phyloP scores from a whole-genome alignment of 2,113 vertebrate species.

The Pollimyrus isidori region DNA sequence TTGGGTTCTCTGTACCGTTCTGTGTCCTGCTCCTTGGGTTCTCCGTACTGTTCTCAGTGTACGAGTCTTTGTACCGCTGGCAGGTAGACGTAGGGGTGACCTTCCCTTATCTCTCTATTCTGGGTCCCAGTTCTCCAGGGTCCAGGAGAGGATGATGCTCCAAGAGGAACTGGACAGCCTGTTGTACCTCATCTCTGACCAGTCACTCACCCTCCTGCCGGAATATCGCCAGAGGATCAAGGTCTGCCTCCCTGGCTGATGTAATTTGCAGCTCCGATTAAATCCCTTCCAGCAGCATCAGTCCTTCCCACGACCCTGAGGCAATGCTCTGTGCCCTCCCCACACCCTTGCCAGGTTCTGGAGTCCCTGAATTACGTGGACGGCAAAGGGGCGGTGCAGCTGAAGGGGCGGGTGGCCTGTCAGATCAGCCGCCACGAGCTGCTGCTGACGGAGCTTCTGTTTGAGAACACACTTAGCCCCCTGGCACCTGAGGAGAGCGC shows the following conservation, averaged over 20 bases:
- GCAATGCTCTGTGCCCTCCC: not conserved
- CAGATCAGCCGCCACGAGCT: constrained; percentile 86
- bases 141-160: constrained; percentile 63
- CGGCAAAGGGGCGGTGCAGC: constrained; percentile 68
- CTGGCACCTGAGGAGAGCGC: constrained; percentile 81
- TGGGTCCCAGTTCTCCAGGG: constrained; percentile 59
- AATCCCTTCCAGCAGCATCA: not conserved
- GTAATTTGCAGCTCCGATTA: not conserved
- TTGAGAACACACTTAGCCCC: constrained; percentile 76
- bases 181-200: constrained; percentile 74
- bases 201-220: constrained; percentile 73
- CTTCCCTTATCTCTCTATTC: not conserved
- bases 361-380: constrained; percentile 76
- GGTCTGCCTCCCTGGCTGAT: constrained; percentile 48
- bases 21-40: not conserved
- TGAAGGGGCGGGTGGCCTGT: constrained; percentile 82
- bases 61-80: not conserved
- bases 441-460: constrained; percentile 81
- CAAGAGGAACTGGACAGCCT: constrained; percentile 74
- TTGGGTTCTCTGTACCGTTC: not conserved
- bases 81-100: not conserved
- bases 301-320: not conserved
- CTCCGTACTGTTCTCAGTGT: not conserved
- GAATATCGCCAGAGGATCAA: constrained; percentile 84
- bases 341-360: constrained; percentile 62